A percentile compares a stretch with the other conserved stretches of the same genome.
Conservation (phyloP, 2,888 invertebrate genomes). For the Eilema depressum region DNA sequence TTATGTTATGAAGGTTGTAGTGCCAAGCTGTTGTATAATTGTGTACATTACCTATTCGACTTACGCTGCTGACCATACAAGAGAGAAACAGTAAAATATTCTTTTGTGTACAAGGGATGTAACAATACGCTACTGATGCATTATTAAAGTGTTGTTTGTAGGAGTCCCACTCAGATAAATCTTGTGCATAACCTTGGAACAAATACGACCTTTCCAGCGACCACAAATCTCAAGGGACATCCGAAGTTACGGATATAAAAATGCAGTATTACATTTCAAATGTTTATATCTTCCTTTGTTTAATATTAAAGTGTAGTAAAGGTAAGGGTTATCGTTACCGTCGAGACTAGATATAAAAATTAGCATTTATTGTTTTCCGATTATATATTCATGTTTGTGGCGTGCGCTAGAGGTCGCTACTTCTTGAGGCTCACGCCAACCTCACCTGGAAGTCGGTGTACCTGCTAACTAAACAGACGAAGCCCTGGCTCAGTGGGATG, state of each 20-base stretch:
- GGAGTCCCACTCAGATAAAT: conserved; percentile 14
- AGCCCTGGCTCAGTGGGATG: too few species aligned
- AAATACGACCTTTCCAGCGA: conserved; percentile 21
- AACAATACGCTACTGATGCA: conserved; percentile 17
- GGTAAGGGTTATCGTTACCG: neutral
- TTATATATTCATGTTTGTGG: neutral
- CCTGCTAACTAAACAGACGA: too few species aligned
- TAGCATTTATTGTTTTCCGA: neutral
- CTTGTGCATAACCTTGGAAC: conserved; percentile 20
- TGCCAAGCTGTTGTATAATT: neutral
- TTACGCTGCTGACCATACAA: neutral
- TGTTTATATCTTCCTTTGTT: neutral
- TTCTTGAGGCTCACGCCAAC: too few species aligned
- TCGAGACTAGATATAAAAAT: neutral
- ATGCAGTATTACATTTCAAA: conserved; percentile 13
- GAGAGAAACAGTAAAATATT: neutral
- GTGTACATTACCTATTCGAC: neutral
- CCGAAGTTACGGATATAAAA: conserved; percentile 6
- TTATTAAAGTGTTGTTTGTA: conserved; percentile 22
- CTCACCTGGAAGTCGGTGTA: too few species aligned
- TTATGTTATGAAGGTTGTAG: neutral
- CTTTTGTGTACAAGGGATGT: conserved; percentile 8
- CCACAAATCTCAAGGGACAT: conserved; percentile 19
- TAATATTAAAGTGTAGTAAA: neutral
- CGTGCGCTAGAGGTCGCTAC: too few species aligned